A percentile compares a stretch with the other conserved stretches of the same genome.
Evolutionary conservation across 1,140 invertebrate species (phyloP).

Genomic region (Diabrotica undecimpunctata): DNA sequence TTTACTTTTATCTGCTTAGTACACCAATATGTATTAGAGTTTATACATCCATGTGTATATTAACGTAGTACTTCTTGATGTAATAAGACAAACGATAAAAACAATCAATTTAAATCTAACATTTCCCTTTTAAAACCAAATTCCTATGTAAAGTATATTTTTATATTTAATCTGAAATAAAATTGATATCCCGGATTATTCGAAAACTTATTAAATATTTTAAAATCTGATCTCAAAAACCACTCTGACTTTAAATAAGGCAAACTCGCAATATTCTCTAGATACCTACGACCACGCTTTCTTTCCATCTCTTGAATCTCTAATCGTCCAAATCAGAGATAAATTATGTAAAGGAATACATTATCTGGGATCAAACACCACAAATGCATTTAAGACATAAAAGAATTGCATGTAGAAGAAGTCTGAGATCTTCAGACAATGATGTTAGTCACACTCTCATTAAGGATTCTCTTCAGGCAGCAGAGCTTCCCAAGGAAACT

Average conservation of each 20-base stretch:
- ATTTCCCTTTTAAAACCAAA: too few species aligned
- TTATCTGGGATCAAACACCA: background rate
- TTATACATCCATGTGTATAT: too few species aligned
- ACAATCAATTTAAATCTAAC: too few species aligned
- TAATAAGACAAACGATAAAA: too few species aligned
- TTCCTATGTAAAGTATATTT: too few species aligned
- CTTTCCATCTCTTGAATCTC: background rate
- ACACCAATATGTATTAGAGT: too few species aligned
- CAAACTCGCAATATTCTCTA: background rate
- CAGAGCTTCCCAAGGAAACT: background rate
- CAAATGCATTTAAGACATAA: background rate
- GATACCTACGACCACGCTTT: background rate
- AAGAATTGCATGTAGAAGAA: background rate
- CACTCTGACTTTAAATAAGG: background rate
- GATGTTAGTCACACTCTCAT: background rate
- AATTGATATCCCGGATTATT: too few species aligned
- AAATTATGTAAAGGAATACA: constrained; percentile 3
- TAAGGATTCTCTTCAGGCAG: background rate
- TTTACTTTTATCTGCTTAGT: too few species aligned
- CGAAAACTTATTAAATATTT: background rate
- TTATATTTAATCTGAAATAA: too few species aligned
- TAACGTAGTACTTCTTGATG: too few species aligned
- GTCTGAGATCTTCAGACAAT: background rate
- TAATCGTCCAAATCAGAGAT: constrained; percentile 2
- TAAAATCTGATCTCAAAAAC: constrained; percentile 5